Base-by-base conservation (phyloP, 30 jellyfish, hydroid and myxozoan genomes). In the Morbakka virulenta region DNA sequence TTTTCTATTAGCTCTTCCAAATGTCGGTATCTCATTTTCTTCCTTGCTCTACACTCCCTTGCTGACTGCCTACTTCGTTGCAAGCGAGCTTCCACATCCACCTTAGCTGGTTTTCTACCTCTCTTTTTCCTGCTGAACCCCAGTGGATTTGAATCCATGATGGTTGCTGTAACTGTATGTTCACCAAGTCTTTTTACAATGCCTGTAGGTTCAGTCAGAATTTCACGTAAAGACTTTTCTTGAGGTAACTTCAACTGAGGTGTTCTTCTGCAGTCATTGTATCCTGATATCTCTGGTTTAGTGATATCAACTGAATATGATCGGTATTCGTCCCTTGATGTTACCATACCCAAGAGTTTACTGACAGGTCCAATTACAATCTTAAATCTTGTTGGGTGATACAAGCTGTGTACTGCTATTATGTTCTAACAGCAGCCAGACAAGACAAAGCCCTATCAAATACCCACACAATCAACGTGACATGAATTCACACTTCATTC, bases 1-100 rank as follows among this genome's bases (percentile, higher is more conserved):
- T 64, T 63, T 23, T 81, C 87, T 17, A 82, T 82, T 67, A 82
- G 62, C n/a, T 82, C 94, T 51, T 82, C 94, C 30, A 82, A 66
- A 25, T 77, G 53, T 32, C 72, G 62, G 82, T 82, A 82, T 36
- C 87, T 62, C 81, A 82, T 72, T 31, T 82, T 82, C 77, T 82
- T 82, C 25, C 94, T 35, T 47, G 94, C 94, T 22, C 94, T n/a
- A 32, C 94, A 82, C 47, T 82, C 94, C 23, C 94, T 36, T 1
- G 94, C 94, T 28, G 94, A 82, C 22, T 82, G 94, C 61, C 94
- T 57, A 87, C 94, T 82, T 72, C 87, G 21, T 48, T 82, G 94
- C 9, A 82, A 57, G 2, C 87, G 69, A 11, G 94, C 94, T 50
- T 82, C 94, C 11, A 82, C 94, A 48, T 82, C 94, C 17, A 74